Base-by-base conservation (phyloP, 2,888 invertebrate species). In the Napeogenes inachia region DNA sequence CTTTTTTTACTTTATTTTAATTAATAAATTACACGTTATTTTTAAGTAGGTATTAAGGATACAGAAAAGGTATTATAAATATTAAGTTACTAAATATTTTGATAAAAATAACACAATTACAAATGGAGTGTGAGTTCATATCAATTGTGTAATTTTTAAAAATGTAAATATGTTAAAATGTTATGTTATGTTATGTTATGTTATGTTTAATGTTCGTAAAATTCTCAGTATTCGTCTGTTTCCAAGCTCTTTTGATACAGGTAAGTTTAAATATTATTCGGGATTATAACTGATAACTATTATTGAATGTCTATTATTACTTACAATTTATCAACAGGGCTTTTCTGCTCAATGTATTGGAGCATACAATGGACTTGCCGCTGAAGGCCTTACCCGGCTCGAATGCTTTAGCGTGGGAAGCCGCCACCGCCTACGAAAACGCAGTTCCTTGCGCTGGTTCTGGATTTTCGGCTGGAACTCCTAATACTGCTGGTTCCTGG, bases 241-340 rank as follows among this genome's bases (percentile, higher is more conserved):
- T 65, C 47, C 71, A 70, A 60, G 63, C 63, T 12, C 53, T 72
- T 6, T 35, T 73, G 4, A 61, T 71, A 30, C 71, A 73, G 68
- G 71, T 71, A 64, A 67, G 21, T 21, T 45, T 56, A 38, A n/a
- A 53, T 57, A 2, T 8, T 42, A 21, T 21, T 21, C 21, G 21
- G 21, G 21, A 21, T 21, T 21, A 21, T 21, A 21, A 21, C 21
- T 21, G 21, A 21, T 21, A 21, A 21, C 21, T 21, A 21, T 21
- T 21, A 38, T 38, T 6, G 8, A 38, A 38, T 6, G 8, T 8
- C 38, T 13, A 6, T 47, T 47, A 47, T 13, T 3, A 47, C 13
- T n/a, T 13, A 47, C n/a, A 55, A 38, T 46, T 54, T 45, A 13
- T 35, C 64, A 64, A n/a, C 63, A 72, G 71, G 54, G 62, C 45